phyloP scores from a whole-genome alignment of 1,140 invertebrate genomes.

The Leptopilina clavipes region DNA sequence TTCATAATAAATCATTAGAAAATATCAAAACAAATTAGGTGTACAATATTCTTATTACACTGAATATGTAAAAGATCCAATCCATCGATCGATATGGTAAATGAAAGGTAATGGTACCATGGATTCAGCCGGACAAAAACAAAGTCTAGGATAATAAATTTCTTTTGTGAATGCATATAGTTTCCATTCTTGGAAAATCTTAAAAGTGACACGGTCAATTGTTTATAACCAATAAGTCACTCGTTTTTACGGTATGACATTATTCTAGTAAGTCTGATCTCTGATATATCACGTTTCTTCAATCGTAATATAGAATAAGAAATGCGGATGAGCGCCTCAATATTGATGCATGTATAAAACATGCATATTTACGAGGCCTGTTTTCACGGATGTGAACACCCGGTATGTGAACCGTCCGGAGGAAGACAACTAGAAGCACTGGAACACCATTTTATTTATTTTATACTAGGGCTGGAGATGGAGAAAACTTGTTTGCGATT shows the following conservation, averaged over 20 bases:
- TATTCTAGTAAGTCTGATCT: not conserved
- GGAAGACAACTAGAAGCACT: constrained; percentile 56
- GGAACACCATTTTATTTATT: constrained; percentile 70
- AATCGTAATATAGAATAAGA: constrained; percentile 14
- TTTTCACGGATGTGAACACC: constrained; percentile 73
- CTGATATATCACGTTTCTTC: not conserved
- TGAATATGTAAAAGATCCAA: too few relatives aligned
- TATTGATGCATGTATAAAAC: constrained; percentile 70
- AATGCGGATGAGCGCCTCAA: constrained; percentile 42
- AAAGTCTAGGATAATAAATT: too few relatives aligned
- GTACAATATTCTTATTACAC: too few relatives aligned
- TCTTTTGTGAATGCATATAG: too few relatives aligned
- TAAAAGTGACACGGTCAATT: not conserved
- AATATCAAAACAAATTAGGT: too few relatives aligned
- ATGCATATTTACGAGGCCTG: constrained; percentile 71
- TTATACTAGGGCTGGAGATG: constrained; percentile 60
- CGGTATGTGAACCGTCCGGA: constrained; percentile 65
- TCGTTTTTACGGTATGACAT: not conserved
- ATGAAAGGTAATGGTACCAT: too few relatives aligned
- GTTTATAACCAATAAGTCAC: not conserved
- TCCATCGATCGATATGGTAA: too few relatives aligned
- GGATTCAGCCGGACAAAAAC: too few relatives aligned
- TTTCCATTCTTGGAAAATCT: too few relatives aligned
- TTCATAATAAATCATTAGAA: too few relatives aligned
- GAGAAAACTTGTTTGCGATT: constrained; percentile 70